Conservation (phyloP, 2,113 vertebrate species). For the Pristiophorus japonicus region DNA sequence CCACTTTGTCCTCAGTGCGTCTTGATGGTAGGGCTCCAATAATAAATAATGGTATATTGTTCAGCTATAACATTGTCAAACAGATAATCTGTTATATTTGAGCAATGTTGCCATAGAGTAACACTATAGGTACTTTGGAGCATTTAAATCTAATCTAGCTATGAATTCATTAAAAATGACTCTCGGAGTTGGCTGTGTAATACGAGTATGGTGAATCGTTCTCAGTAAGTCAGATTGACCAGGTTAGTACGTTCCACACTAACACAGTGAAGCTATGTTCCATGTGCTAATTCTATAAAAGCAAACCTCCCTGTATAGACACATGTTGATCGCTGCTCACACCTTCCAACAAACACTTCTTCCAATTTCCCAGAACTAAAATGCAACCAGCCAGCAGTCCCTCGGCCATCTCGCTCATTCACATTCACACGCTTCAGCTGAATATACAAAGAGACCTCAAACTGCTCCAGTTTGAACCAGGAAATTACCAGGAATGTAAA, state of each 20-base stretch:
- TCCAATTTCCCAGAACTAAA: not conserved
- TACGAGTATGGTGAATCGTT: not conserved
- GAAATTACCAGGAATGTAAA: slow-evolving; percentile 5
- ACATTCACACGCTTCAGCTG: no score
- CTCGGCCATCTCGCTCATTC: not conserved
- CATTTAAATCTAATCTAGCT: not conserved
- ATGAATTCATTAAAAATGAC: not conserved
- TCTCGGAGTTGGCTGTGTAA: not conserved
- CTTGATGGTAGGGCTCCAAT: no score
- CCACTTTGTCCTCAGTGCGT: no score
- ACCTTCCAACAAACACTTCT: not conserved
- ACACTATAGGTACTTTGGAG: not conserved
- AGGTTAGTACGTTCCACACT: not conserved
- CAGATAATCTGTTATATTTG: not conserved
- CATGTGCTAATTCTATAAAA: not conserved
- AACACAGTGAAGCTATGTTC: not conserved
- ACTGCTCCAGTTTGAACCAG: not conserved
- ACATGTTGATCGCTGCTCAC: not conserved
- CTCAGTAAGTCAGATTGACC: not conserved
- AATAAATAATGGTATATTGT: no score
- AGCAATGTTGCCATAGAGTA: not conserved
- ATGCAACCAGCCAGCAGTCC: not conserved
- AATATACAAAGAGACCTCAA: not conserved
- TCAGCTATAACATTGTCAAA: not conserved
- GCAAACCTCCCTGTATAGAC: not conserved